Evolutionary conservation across 2,113 vertebrate genomes (phyloP).

Genomic region (Scomber colias): DNA sequence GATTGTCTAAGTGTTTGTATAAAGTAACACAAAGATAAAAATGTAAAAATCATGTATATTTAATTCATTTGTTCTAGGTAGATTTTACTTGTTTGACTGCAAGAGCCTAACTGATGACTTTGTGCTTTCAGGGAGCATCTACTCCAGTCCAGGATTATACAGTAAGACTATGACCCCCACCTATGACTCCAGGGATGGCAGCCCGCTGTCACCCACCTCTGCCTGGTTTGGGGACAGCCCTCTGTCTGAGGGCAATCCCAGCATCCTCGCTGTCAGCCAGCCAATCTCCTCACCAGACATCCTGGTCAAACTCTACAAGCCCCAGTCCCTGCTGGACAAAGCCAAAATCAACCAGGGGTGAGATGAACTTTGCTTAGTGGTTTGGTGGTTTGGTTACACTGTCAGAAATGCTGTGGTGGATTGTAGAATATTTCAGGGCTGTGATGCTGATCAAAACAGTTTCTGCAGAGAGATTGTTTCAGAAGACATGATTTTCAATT

Average conservation of each 20-base stretch:
- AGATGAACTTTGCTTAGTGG: slow-evolving; percentile 68
- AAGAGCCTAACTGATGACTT: slow-evolving; percentile 31
- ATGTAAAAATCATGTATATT: not conserved
- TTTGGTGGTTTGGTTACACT: slow-evolving; percentile 26
- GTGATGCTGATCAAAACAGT: not conserved
- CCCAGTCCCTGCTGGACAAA: slow-evolving; percentile 97
- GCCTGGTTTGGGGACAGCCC: slow-evolving; percentile 99
- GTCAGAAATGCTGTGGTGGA: not conserved
- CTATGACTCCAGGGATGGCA: slow-evolving; percentile 97
- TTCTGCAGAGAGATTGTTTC: not conserved
- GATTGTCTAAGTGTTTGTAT: not conserved
- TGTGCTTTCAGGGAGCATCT: slow-evolving; percentile 92
- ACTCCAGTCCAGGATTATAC: slow-evolving; percentile 98
- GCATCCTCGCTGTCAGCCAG: slow-evolving; percentile 97
- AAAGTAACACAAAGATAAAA: not conserved
- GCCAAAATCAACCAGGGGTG: slow-evolving; percentile 99
- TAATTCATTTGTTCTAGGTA: not conserved
- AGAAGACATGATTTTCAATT: not conserved
- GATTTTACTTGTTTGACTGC: not conserved
- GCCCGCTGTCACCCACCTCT: slow-evolving; percentile 95
- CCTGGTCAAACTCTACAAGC: slow-evolving; percentile 97
- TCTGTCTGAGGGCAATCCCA: slow-evolving; percentile 97
- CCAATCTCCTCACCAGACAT: slow-evolving; percentile 96
- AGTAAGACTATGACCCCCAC: slow-evolving; percentile 99
- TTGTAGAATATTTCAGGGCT: not conserved